Conservation (phyloP, 2,113 vertebrate genomes). For the Centrocercus urophasianus region DNA sequence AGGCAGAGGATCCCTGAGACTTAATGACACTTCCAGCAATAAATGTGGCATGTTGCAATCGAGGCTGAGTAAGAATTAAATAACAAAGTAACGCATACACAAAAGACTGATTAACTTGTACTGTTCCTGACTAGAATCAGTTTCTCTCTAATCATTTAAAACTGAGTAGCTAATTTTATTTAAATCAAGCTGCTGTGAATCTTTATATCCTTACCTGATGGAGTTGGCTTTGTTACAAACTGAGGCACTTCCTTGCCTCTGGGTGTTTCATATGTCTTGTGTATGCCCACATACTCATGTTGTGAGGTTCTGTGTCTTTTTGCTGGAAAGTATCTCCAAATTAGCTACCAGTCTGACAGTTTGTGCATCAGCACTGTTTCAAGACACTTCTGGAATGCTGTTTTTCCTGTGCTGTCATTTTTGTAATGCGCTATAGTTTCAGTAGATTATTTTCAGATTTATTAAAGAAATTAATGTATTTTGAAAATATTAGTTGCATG, state of each 20-base stretch:
- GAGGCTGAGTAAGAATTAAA: conserved; percentile 78
- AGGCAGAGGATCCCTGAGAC: conserved; percentile 82
- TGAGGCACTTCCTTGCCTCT: background rate
- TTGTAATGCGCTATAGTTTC: background rate
- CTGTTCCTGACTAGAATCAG: background rate
- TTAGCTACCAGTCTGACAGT: background rate
- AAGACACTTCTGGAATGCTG: background rate
- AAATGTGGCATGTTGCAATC: conserved; percentile 79
- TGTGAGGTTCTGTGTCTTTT: background rate
- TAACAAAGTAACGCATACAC: background rate
- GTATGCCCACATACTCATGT: fast-evolving
- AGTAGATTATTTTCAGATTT: background rate
- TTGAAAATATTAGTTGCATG: background rate
- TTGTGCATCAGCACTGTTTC: background rate
- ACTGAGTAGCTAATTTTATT: background rate
- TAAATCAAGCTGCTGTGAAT: background rate
- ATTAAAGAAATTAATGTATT: background rate
- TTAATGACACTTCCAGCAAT: conserved; percentile 81
- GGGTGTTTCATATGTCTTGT: background rate
- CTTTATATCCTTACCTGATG: background rate
- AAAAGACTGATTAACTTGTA: background rate
- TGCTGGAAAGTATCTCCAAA: background rate
- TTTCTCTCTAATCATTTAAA: background rate
- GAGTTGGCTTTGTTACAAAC: background rate
- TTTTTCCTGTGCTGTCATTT: background rate